Conservation (phyloP, 2,888 invertebrate species). For the Eucera pruinosa region DNA sequence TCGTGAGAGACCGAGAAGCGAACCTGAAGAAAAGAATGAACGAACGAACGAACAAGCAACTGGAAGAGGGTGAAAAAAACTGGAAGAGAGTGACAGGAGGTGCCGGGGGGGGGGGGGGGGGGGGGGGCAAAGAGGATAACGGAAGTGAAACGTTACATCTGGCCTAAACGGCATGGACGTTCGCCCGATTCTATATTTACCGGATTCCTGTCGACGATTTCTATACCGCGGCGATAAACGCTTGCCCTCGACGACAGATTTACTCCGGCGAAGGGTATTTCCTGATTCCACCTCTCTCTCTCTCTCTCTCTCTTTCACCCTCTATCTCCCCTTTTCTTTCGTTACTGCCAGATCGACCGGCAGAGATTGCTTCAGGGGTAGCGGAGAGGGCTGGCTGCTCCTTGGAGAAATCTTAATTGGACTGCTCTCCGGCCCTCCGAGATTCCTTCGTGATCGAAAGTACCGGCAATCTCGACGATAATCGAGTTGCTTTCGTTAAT, state of each 20-base stretch:
- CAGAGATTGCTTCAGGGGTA: constrained; percentile 48
- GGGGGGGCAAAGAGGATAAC: constrained; percentile 69
- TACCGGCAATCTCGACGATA: constrained; percentile 53
- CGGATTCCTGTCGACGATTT: constrained; percentile 72
- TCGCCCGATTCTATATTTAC: constrained; percentile 76
- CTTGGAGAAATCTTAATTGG: constrained; percentile 70
- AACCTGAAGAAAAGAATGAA: not conserved
- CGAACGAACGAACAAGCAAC: not conserved
- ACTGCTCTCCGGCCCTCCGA: constrained; percentile 54
- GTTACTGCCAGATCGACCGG: constrained; percentile 52
- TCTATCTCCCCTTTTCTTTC: constrained; percentile 48
- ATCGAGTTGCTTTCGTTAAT: constrained; percentile 62
- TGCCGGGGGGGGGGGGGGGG: constrained; percentile 49
- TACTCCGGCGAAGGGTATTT: constrained; percentile 67
- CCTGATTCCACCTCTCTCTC: constrained; percentile 58
- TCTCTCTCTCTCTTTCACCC: constrained; percentile 4
- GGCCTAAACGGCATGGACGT: constrained; percentile 77
- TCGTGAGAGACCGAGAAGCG: constrained; percentile 38
- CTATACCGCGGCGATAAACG: constrained; percentile 68
- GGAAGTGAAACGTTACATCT: constrained; percentile 82
- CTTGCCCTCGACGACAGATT: constrained; percentile 67
- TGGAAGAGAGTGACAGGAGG: constrained; percentile 16
- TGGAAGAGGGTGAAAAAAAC: not conserved
- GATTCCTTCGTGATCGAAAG: constrained; percentile 63
- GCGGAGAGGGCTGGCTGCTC: constrained; percentile 42